A percentile compares a stretch with the other conserved stretches of the same genome.
Evolutionary conservation across 23 tunicate genomes (phyloP).

Genomic region (Styela plicata): DNA sequence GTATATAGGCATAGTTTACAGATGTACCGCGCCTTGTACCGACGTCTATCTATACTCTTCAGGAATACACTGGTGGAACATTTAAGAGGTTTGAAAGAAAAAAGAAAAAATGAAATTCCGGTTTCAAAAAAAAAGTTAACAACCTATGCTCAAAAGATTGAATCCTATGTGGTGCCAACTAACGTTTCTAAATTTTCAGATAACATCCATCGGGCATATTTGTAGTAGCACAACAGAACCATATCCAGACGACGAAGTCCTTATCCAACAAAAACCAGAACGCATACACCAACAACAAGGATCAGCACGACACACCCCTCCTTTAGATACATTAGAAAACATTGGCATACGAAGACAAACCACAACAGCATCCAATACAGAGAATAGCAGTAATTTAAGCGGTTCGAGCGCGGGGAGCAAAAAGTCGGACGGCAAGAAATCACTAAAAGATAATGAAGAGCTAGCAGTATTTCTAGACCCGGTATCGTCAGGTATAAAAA

Average conservation of each 20-base stretch:
- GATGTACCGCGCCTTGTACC: no score
- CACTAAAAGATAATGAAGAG: conserved; percentile 15
- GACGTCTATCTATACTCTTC: no score
- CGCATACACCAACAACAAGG: background rate
- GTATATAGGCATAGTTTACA: no score
- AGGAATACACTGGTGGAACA: no score
- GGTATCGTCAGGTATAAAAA: conserved; percentile 17
- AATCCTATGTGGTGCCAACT: no score
- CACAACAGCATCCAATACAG: background rate
- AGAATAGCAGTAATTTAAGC: background rate
- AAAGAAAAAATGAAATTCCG: no score
- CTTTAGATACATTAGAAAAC: background rate
- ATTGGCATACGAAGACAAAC: background rate
- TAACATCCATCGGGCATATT: background rate
- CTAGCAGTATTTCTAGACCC: conserved; percentile 24
- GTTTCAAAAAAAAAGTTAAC: no score
- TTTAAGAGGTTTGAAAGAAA: no score
- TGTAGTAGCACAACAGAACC: background rate
- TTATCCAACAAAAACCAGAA: no score
- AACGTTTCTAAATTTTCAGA: background rate
- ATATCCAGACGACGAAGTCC: background rate
- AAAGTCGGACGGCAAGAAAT: conserved; percentile 3
- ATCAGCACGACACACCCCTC: background rate
- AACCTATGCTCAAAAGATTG: no score
- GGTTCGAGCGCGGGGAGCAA: background rate